These are phyloP conservation scores for Silurus meridionalis DNA, from an alignment of 2,113 vertebrate species.

Conservation along the genomic window DNA sequence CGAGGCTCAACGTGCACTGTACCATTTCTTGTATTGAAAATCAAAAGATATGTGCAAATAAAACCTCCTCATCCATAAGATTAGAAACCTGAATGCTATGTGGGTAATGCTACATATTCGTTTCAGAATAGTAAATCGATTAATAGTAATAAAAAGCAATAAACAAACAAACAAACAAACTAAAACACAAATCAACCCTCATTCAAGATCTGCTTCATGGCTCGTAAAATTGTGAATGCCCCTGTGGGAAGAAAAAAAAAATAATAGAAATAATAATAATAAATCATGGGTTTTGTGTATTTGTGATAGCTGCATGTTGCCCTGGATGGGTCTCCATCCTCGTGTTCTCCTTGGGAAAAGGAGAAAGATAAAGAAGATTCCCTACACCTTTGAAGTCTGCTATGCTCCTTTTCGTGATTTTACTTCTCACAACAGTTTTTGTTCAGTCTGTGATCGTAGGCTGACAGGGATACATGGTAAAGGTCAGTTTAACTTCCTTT, in stretches of 20 bases:
- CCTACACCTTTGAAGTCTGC: conserved; percentile 66
- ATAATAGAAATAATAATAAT: conserved; percentile 44
- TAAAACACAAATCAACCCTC: conserved; percentile 46
- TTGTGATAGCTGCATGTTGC: conserved; percentile 53
- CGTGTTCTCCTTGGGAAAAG: conserved; percentile 61
- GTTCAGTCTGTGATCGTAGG: conserved; percentile 44
- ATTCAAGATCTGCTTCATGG: conserved; percentile 65
- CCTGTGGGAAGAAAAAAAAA: conserved; percentile 58
- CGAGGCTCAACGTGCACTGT: conserved; percentile 46
- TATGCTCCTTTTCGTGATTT: conserved; percentile 63
- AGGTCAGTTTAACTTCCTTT: conserved; percentile 51
- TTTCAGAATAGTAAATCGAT: conserved; percentile 69
- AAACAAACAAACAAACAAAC: conserved; percentile 54
- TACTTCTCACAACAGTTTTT: conserved; percentile 48
- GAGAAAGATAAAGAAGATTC: conserved; percentile 54
- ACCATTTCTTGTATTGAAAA: conserved; percentile 65
- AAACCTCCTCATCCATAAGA: conserved; percentile 72
- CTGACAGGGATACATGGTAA: conserved; percentile 41
- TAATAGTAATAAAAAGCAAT: conserved; percentile 65
- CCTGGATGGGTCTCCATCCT: conserved; percentile 69
- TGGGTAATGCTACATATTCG: conserved; percentile 92
- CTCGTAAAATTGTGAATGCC: conserved; percentile 73
- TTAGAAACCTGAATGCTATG: conserved; percentile 84
- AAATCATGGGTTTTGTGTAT: conserved; percentile 52
- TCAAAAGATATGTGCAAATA: conserved; percentile 78